Evolutionary conservation across 2,113 vertebrate species (phyloP), one percentile per base, ranked within the genome.

Genomic region (Urocitellus parryii): DNA sequence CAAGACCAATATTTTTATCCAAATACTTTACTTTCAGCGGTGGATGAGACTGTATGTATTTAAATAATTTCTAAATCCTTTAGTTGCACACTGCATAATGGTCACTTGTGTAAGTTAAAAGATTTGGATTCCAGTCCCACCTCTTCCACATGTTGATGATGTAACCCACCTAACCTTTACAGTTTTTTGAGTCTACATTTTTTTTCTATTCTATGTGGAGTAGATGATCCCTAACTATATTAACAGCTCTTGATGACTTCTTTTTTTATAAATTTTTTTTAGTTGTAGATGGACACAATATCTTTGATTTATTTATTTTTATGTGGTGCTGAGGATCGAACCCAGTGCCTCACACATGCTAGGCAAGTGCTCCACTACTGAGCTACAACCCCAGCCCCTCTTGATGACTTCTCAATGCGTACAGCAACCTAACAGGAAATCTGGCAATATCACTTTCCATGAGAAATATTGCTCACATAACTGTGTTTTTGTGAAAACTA

Each of bases 31-130:
- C 39, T 76, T 39, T 90, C 20, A 65, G 39, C 16, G 29, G 27
- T 77, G 7, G 22, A 18, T 58, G 58, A 85, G 8, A 78, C 37
- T 80, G 61, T 77, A 67, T 24, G 14, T 53, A 56, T 32, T 79
- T 91, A 53, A 84, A 24, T 84, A 68, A 88, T 84, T 92, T 92
- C 48, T 95, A 93, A 70, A 84, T 53, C 53, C 29, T 97, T 90
- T 42, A 8, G 34, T n/a, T 45, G 8, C n/a, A 84, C 27, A 9
- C 1, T 25, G 27, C 25, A 56, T 24, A 63, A 70, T 51, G 37
- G 63, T 68, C 27, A 90, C 70, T 76, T 93, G 61, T 65, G 13
- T 32, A 68, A n/a, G 5, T 80, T 29, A 78, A 74, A 56, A 53
- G 12, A 32, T 37, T 42, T 83, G 51, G 39, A 27, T 77, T 87